Evolutionary conservation across 2,113 vertebrate genomes (phyloP), one percentile per base, ranked within the genome.

Genomic region (Poicephalus meyeri): DNA sequence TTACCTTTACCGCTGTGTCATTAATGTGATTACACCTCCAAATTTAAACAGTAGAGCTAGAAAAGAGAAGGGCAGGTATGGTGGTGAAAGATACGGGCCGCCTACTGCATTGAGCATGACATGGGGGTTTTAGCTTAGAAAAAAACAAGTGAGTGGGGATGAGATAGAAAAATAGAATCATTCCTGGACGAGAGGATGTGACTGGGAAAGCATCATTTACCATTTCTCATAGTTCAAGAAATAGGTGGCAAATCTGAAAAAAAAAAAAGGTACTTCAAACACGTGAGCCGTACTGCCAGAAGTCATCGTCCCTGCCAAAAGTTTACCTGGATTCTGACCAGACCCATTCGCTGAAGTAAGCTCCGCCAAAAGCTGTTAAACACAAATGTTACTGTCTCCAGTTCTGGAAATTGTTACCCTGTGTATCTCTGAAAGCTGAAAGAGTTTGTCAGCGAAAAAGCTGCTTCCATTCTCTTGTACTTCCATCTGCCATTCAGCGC

Each of bases 261-360:
- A 50, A 89, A 6, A 56, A 23, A n/a, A 21, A n/a, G 33, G n/a
- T 9, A 53, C n/a, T 58, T 35, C 9, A 58, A 41, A 29, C 14
- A 26, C 47, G 13, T 15, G 16, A 78, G 24, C 33, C 21, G 47
- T 64, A 11, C 66, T 91, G 60, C 25, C 47, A 85, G 53, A 53
- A 37, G 21, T 6, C 56, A 7, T 1, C 68, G 26, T 11, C 2
- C 5, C 3, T 86, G 41, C 44, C 26, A 13, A 6, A 85, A 72
- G 3, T 37, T 74, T 41, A 21, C 46, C 33, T 76, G 58, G 17
- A 61, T 89, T 64, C 26, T 81, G 37, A 25, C 20, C 56, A 21
- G 56, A 41, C 9, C 23, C 0, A 0, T 47, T 79, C 44, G 29
- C 3, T 6, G 47, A 58, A 46, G 19, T 33, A 71, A 78, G 9